phyloP scores from a whole-genome alignment of 1,140 invertebrate genomes.

The Penaeus japonicus region DNA sequence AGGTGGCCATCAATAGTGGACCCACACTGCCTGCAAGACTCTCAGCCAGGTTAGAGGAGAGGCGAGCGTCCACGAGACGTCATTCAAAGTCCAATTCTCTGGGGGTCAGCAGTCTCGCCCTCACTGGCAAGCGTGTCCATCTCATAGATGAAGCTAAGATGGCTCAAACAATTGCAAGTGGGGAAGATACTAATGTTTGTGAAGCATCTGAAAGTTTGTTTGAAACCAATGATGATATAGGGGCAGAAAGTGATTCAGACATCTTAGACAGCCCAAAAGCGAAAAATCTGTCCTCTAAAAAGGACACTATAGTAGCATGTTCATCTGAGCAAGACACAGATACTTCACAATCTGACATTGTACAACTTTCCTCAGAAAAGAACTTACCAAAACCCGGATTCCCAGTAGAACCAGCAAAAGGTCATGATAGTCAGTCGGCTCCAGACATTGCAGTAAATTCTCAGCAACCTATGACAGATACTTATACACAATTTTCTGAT shows the following conservation, averaged over 20 bases:
- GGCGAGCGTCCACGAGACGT: background rate
- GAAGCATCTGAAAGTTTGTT: background rate
- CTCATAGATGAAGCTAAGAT: background rate
- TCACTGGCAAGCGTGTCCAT: conserved; percentile 19
- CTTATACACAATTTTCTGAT: too few relatives aligned
- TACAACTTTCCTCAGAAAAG: background rate
- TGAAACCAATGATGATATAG: background rate
- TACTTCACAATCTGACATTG: background rate
- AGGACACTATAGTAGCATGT: background rate
- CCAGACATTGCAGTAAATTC: too few relatives aligned
- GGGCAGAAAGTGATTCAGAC: conserved; percentile 16
- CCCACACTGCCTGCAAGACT: conserved; percentile 28
- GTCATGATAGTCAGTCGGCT: background rate
- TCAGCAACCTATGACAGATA: too few relatives aligned
- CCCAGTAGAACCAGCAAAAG: background rate
- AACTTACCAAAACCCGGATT: background rate
- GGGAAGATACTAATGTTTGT: background rate
- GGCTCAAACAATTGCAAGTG: background rate
- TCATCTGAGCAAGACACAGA: background rate
- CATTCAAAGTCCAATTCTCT: background rate
- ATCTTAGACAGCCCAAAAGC: conserved; percentile 21
- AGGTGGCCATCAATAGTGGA: background rate
- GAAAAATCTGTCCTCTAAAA: background rate
- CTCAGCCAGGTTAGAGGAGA: conserved; percentile 26
- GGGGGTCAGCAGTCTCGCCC: background rate